Conservation (phyloP, 2,888 invertebrate species). For the Lydus trimaculatus region DNA sequence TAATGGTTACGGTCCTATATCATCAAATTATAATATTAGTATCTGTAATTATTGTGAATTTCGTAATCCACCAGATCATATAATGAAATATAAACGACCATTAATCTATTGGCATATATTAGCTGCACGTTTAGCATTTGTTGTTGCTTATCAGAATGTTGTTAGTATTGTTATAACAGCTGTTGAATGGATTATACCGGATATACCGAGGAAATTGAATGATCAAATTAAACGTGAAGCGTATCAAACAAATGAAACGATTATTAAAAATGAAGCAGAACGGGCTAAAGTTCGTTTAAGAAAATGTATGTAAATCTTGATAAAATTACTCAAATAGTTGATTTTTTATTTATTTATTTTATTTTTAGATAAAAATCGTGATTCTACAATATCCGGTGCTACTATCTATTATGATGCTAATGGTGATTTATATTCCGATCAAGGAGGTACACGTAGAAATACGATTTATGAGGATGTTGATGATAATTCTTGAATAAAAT, state of each 20-base stretch:
- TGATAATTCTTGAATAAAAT: slow-evolving; percentile 8
- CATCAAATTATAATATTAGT: slow-evolving; percentile 47
- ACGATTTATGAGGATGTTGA: slow-evolving; percentile 9
- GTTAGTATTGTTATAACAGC: slow-evolving; percentile 75
- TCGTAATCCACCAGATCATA: slow-evolving; percentile 66
- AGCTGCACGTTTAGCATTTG: slow-evolving; percentile 76
- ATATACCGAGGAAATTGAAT: slow-evolving; percentile 73
- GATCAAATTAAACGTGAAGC: slow-evolving; percentile 77
- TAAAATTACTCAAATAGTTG: too few relatives aligned
- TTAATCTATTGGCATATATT: slow-evolving; percentile 77
- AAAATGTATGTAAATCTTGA: too few relatives aligned
- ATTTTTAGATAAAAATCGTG: slow-evolving; percentile 35
- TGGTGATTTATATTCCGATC: slow-evolving; percentile 22
- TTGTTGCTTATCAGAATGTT: slow-evolving; percentile 81
- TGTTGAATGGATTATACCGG: slow-evolving; percentile 81
- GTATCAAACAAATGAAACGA: slow-evolving; percentile 75
- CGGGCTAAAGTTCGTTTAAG: slow-evolving; percentile 54
- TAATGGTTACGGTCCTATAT: slow-evolving; percentile 53
- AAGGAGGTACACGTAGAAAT: neutral
- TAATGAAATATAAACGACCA: slow-evolving; percentile 67
- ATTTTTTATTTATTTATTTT: too few relatives aligned
- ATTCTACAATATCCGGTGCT: slow-evolving; percentile 41
- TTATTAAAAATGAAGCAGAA: slow-evolving; percentile 73
- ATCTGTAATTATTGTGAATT: slow-evolving; percentile 74
- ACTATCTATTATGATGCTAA: slow-evolving; percentile 44